A percentile compares a stretch with the other conserved stretches of the same genome.
phyloP scores from a whole-genome alignment of 2,797 vertebrate genomes.

The Microcaecilia unicolor region DNA sequence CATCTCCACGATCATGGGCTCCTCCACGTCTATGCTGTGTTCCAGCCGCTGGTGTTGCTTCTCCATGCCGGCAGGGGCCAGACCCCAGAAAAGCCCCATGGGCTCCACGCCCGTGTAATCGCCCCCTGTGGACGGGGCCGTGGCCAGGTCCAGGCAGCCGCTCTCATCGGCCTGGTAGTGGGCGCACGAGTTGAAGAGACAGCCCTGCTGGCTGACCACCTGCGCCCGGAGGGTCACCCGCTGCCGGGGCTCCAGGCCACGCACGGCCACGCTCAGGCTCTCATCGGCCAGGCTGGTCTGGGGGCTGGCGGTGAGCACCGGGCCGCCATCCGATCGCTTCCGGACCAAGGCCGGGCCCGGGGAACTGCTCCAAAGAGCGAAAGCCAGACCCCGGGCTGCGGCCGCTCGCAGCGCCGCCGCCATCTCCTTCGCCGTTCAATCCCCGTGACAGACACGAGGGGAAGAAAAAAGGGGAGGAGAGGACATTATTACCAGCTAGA shows the following conservation, averaged over 20 bases:
- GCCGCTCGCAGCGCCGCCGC: too few relatives aligned
- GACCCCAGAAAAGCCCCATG: conserved; percentile 70
- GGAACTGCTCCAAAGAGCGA: too few relatives aligned
- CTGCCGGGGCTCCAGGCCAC: conserved; percentile 22
- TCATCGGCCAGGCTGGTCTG: conserved; percentile 22
- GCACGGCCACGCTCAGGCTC: conserved; percentile 16
- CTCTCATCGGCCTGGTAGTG: conserved; percentile 27
- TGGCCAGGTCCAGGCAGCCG: conserved; percentile 26
- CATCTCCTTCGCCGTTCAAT: too few relatives aligned
- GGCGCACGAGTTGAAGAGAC: conserved; percentile 36
- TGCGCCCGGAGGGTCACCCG: conserved; percentile 29
- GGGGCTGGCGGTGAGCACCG: conserved; percentile 23
- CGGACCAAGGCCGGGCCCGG: too few relatives aligned
- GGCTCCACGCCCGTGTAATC: conserved; percentile 66
- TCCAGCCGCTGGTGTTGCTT: conserved; percentile 46
- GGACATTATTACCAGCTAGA: too few relatives aligned
- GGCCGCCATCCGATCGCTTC: too few relatives aligned
- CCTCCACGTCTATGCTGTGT: conserved; percentile 37
- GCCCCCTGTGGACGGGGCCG: conserved; percentile 55
- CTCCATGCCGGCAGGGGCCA: conserved; percentile 46
- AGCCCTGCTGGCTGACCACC: conserved; percentile 9
- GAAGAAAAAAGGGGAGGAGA: too few relatives aligned
- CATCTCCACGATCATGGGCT: conserved; percentile 46
- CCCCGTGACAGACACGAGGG: too few relatives aligned
- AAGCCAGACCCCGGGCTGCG: too few relatives aligned